A percentile compares a stretch with the other conserved stretches of the same genome.
Evolutionary conservation across 2,888 invertebrate species (phyloP).

Genomic region (Patella caerulea): DNA sequence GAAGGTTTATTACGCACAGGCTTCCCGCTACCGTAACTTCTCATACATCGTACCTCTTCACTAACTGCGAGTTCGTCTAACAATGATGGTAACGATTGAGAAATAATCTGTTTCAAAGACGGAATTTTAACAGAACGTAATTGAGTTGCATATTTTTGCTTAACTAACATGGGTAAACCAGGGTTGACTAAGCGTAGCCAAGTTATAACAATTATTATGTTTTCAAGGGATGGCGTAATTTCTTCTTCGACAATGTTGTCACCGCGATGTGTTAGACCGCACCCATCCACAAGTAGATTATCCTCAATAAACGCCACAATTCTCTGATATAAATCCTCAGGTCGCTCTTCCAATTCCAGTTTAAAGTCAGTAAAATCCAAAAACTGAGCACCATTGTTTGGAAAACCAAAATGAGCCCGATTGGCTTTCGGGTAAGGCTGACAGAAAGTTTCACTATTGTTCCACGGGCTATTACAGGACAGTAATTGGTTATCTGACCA

Average conservation of each 20-base stretch:
- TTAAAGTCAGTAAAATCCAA: neutral
- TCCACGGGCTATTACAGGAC: neutral
- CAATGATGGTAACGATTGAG: neutral
- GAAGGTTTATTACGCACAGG: too few relatives aligned
- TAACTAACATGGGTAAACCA: neutral
- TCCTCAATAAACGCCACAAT: neutral
- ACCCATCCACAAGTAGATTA: neutral
- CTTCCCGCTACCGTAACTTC: too few relatives aligned
- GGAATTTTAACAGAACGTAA: neutral
- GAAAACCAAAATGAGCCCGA: constrained; percentile 4
- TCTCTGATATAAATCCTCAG: neutral
- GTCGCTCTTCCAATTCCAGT: neutral
- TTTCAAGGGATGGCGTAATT: neutral
- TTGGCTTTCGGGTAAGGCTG: neutral
- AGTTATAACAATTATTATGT: neutral
- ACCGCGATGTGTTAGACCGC: neutral
- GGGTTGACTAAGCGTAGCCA: neutral
- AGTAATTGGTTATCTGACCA: too few relatives aligned
- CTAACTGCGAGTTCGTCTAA: neutral
- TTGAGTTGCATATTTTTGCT: neutral
- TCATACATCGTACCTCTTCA: too few relatives aligned
- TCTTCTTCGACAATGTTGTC: neutral
- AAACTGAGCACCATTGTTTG: constrained; percentile 8
- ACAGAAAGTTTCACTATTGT: neutral
- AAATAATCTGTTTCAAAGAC: neutral